A percentile compares a stretch with the other conserved stretches of the same genome.
These are phyloP conservation scores for Oceanites oceanicus DNA, from an alignment of 2,113 vertebrate genomes.

Conservation along the genomic window DNA sequence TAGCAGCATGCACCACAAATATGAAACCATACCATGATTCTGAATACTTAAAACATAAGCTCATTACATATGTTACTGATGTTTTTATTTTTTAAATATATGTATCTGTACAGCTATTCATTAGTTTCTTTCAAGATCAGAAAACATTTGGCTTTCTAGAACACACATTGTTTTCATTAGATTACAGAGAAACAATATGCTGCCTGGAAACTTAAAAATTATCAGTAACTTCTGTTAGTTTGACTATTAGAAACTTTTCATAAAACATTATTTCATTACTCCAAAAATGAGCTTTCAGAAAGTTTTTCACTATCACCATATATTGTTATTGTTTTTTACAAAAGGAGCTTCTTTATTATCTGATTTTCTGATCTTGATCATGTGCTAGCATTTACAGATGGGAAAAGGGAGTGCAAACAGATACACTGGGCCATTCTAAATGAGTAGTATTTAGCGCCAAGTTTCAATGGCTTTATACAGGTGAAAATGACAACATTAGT, in stretches of 20 bases:
- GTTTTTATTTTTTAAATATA: background rate
- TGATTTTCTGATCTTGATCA: background rate
- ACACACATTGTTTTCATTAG: slow-evolving; percentile 28
- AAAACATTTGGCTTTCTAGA: slow-evolving; percentile 27
- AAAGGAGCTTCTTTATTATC: background rate
- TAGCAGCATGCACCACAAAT: background rate
- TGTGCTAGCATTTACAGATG: background rate
- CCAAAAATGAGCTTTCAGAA: background rate
- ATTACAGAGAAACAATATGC: slow-evolving; percentile 15
- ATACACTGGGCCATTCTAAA: background rate
- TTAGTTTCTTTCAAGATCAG: slow-evolving; percentile 53
- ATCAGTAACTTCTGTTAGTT: background rate
- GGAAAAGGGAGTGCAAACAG: background rate
- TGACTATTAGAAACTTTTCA: background rate
- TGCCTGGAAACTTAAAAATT: slow-evolving; percentile 9
- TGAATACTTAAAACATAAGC: slow-evolving; percentile 37
- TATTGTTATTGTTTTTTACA: too few species aligned
- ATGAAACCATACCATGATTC: background rate
- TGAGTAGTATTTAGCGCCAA: background rate
- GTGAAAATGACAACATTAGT: background rate
- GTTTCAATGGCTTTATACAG: background rate
- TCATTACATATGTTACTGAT: slow-evolving; percentile 41
- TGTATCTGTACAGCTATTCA: background rate
- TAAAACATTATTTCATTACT: background rate
- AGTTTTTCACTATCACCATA: background rate